phyloP scores from a whole-genome alignment of 2,888 invertebrate genomes.

The Scaptomyza caliginosa region DNA sequence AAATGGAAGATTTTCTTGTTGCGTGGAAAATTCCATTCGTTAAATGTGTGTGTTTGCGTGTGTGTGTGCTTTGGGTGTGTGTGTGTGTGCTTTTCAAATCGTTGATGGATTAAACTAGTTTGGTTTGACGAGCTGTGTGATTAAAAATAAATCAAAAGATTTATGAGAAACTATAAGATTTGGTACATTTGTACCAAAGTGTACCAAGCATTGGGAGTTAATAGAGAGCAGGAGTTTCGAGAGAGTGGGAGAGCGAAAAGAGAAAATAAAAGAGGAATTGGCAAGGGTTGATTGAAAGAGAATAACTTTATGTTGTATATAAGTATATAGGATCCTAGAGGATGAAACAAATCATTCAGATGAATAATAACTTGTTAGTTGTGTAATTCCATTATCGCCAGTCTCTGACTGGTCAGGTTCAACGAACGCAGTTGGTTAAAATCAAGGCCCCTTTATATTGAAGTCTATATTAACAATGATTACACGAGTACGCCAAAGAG shows the following conservation, averaged over 20 bases:
- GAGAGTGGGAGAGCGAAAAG: background rate
- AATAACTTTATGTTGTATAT: background rate
- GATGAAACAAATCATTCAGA: background rate
- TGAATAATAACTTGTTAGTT: background rate
- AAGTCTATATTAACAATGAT: constrained; percentile 6
- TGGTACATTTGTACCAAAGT: background rate
- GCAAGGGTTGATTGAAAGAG: constrained; percentile 15
- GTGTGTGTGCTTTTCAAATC: background rate
- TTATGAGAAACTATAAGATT: background rate
- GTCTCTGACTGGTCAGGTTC: constrained; percentile 6
- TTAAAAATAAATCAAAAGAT: background rate
- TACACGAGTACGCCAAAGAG: constrained; percentile 4
- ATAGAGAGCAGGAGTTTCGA: background rate
- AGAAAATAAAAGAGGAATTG: background rate
- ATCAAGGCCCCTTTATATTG: constrained; percentile 10
- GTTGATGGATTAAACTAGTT: background rate
- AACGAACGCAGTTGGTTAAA: constrained; percentile 24
- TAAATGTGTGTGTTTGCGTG: background rate
- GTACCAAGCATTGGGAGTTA: background rate
- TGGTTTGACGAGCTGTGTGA: background rate
- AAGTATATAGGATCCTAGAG: background rate
- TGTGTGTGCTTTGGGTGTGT: background rate
- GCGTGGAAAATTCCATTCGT: constrained; percentile 64
- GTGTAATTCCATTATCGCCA: background rate
- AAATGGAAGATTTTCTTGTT: constrained; percentile 56